These are phyloP conservation scores for Mormoops blainvillei DNA, from an alignment of 2,113 vertebrate genomes.

Conservation along the genomic window DNA sequence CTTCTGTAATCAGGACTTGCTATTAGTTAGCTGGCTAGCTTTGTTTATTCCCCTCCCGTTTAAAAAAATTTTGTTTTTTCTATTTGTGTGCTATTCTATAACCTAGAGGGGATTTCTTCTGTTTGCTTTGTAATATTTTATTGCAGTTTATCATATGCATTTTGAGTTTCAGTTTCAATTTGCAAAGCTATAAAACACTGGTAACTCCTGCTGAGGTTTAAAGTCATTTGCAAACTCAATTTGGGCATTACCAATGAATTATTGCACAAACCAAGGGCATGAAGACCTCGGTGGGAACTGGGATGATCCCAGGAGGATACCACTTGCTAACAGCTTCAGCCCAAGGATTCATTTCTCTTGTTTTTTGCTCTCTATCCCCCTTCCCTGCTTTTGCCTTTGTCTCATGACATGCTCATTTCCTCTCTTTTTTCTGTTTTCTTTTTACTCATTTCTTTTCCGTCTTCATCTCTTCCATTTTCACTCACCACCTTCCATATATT, in stretches of 20 bases:
- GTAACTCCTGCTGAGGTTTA: not conserved
- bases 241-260: not conserved
- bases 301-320: not conserved
- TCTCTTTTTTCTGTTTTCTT: not conserved
- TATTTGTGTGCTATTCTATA: not conserved
- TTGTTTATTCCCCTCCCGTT: not conserved
- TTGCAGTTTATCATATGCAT: not conserved
- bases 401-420: not conserved
- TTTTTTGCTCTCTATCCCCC: not conserved
- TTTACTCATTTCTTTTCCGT: not conserved
- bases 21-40: not conserved
- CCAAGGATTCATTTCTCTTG: not conserved
- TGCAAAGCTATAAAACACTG: not conserved
- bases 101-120: not conserved
- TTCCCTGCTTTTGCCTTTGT: not conserved
- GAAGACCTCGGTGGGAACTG: not conserved
- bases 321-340: not conserved
- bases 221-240: not conserved
- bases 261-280: not conserved
- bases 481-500: not conserved
- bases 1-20: not conserved
- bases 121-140: not conserved
- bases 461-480: not conserved
- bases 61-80: not conserved
- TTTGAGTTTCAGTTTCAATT: constrained; percentile 29